Base-by-base conservation (phyloP, 2,888 invertebrate species). In the Portevinia maculata region DNA sequence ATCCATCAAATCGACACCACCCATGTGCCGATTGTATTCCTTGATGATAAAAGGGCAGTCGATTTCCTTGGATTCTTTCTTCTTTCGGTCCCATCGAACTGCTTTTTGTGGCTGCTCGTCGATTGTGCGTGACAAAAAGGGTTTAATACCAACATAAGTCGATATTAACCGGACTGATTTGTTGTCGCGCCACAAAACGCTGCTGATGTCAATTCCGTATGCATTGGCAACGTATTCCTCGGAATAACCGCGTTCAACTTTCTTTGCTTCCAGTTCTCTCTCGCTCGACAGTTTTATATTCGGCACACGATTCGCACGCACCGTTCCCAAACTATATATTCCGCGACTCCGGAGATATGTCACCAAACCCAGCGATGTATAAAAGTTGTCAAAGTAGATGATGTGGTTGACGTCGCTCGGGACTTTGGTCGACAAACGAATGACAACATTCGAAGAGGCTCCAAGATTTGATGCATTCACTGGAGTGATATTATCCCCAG, bases 281-380 rank as follows among this genome's bases (percentile, higher is more conserved):
- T n/a, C n/a, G n/a, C n/a, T n/a, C n/a, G n/a, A n/a, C n/a, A n/a
- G n/a, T n/a, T n/a, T n/a, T n/a, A n/a, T n/a, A n/a, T n/a, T n/a
- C n/a, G n/a, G n/a, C n/a, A n/a, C n/a, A n/a, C n/a, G 21, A 21
- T 48, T 48, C 4, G 48, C 21, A 24, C 17, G 44, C 5, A 44
- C 44, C 7, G n/a, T 48, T 48, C 24, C 24, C 48, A 48, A 48
- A 48, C 53, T 53, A 17, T 53, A 32, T 9, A 53, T 53, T n/a
- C 53, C 32, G 1, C 53, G 32, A n/a, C 53, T 17, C 5, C 53
- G 15, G 32, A 52, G 53, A 34, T 53, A 17, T 52, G 32, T 52
- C n/a, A 48, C n/a, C 21, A 48, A 48, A 48, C n/a, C n/a, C n/a
- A n/a, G n/a, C n/a, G n/a, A n/a, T n/a, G n/a, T n/a, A 24, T 11